Percentiles rank a stretch among this genome's conserved stretches.
These are phyloP conservation scores for Rhizomys pruinosus DNA, from an alignment of 2,113 vertebrate genomes.

Conservation along the genomic window DNA sequence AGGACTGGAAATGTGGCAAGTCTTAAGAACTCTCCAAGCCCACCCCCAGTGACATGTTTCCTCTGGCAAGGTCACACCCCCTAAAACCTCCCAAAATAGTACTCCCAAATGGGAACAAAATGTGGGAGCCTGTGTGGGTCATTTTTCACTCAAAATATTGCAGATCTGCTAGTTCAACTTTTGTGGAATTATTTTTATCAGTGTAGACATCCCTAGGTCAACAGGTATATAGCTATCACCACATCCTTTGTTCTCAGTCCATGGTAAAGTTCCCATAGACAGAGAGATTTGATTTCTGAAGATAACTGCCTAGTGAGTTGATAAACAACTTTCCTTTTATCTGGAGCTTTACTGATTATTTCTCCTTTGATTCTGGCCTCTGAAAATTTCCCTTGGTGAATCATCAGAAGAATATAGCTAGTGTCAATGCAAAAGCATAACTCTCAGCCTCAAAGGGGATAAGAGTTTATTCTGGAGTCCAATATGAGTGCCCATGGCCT, in stretches of 20 bases:
- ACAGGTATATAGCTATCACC: not conserved
- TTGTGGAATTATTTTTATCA: not conserved
- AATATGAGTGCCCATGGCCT: too few species aligned
- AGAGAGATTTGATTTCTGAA: slow-evolving; percentile 52
- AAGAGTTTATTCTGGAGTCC: too few species aligned
- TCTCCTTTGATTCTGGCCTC: slow-evolving; percentile 51
- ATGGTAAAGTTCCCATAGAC: slow-evolving; percentile 38
- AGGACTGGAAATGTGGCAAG: too few species aligned
- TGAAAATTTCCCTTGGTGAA: slow-evolving; percentile 26
- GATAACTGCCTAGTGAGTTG: slow-evolving; percentile 66
- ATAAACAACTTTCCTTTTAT: slow-evolving; percentile 59
- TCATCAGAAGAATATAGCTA: not conserved
- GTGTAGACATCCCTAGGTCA: not conserved
- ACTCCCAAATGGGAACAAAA: too few species aligned
- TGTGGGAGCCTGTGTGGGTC: too few species aligned
- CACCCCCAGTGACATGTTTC: too few species aligned
- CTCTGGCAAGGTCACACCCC: too few species aligned
- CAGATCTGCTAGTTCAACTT: slow-evolving; percentile 12
- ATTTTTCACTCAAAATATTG: too few species aligned
- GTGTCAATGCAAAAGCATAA: too few species aligned
- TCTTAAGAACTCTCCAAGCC: too few species aligned
- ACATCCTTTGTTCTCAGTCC: slow-evolving; percentile 47
- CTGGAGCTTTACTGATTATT: slow-evolving; percentile 49
- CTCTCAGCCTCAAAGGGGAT: too few species aligned
- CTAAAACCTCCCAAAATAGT: too few species aligned